Evolutionary conservation across 2,113 vertebrate genomes (phyloP).

Genomic region (Leucosticte australis): DNA sequence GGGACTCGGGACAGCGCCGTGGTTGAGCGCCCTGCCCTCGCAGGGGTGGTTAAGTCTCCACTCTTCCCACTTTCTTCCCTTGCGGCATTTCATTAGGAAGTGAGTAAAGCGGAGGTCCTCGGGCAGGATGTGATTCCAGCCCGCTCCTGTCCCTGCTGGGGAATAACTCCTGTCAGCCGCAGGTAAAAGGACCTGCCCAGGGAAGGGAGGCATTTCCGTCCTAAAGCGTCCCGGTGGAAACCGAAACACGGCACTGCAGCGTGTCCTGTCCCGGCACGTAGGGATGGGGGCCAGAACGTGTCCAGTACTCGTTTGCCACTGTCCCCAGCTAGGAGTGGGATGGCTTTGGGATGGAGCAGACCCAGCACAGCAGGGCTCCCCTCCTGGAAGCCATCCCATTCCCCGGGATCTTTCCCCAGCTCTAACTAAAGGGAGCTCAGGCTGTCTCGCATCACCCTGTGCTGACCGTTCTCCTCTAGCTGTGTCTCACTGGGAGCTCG

Average conservation of each 20-base stretch:
- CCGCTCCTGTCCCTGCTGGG: rapidly evolving
- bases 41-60: rapidly evolving
- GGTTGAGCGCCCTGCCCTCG: rapidly evolving
- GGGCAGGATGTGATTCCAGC: background rate
- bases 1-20: background rate
- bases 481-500: background rate
- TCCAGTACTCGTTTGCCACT: rapidly evolving
- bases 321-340: background rate
- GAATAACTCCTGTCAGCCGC: background rate
- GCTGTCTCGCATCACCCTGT: background rate
- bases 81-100: background rate
- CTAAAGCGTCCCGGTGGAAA: background rate
- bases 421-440: background rate
- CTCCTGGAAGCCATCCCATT: background rate
- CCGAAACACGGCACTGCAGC: rapidly evolving
- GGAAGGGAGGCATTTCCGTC: background rate
- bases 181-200: background rate
- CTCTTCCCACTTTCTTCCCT: background rate
- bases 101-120: background rate
- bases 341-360: background rate
- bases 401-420: background rate
- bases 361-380: background rate
- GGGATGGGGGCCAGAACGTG: background rate
- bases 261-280: background rate
- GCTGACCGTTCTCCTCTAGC: background rate